Conservation (phyloP, 2,888 invertebrate genomes). For the Pammene fasciana region DNA sequence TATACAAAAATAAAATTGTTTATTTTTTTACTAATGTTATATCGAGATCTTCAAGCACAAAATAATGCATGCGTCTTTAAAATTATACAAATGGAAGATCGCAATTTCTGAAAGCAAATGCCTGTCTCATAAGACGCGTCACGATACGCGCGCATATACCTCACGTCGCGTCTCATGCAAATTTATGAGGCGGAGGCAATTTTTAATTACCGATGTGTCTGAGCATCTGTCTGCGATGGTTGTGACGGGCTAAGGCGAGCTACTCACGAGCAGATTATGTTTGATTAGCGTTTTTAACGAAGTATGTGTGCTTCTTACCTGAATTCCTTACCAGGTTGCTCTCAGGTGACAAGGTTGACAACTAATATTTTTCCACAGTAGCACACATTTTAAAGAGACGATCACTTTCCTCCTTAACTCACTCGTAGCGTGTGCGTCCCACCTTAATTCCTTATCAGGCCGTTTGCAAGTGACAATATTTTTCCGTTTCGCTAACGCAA, state of each 20-base stretch:
- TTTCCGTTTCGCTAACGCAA: too few species aligned
- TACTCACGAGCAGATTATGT: conserved; percentile 42
- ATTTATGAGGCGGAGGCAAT: conserved; percentile 72
- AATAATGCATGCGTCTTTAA: background rate
- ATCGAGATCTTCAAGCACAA: background rate
- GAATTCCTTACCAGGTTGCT: conserved; percentile 43
- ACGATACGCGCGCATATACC: conserved; percentile 29
- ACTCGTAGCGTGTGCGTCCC: too few species aligned
- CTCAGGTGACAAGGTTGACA: conserved; percentile 76
- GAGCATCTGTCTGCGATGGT: conserved; percentile 72
- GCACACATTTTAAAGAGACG: too few species aligned
- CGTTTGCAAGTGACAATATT: too few species aligned
- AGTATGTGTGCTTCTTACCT: conserved; percentile 18
- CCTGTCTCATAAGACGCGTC: conserved; percentile 20
- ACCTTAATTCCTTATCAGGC: too few species aligned
- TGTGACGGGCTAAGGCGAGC: conserved; percentile 41
- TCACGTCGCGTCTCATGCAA: conserved; percentile 56
- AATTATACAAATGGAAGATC: conserved; percentile 12
- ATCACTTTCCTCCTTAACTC: too few species aligned
- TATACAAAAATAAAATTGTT: too few species aligned
- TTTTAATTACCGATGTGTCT: conserved; percentile 80
- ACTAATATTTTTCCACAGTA: too few species aligned
- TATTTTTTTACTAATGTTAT: too few species aligned
- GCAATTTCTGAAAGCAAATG: conserved; percentile 27
- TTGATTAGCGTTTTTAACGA: background rate